These are phyloP conservation scores for Nyctereutes procyonoides DNA, from an alignment of 2,113 vertebrate genomes.

Conservation along the genomic window DNA sequence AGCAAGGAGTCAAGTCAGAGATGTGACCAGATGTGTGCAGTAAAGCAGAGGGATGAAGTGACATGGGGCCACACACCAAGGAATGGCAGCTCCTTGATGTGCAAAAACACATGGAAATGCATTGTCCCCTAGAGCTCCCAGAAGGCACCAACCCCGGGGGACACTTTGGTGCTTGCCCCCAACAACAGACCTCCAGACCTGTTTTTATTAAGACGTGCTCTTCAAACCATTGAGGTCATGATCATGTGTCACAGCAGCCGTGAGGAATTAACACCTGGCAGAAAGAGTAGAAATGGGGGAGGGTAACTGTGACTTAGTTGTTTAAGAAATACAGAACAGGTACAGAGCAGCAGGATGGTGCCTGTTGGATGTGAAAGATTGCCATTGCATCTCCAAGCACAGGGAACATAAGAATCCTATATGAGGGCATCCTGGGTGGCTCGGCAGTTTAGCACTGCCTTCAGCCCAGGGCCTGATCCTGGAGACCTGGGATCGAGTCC, in stretches of 20 bases:
- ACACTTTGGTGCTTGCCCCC: rapidly evolving
- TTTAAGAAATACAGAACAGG: neutral
- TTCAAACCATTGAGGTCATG: neutral
- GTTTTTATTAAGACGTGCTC: rapidly evolving
- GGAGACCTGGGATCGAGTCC: too few relatives aligned
- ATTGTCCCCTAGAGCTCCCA: too few relatives aligned
- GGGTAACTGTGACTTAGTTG: rapidly evolving
- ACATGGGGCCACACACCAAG: rapidly evolving
- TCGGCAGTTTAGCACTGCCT: too few relatives aligned
- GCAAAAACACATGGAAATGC: rapidly evolving
- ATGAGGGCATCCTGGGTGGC: too few relatives aligned
- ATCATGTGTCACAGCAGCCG: rapidly evolving
- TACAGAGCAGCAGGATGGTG: rapidly evolving
- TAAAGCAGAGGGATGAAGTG: rapidly evolving
- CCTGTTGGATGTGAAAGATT: neutral
- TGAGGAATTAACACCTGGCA: rapidly evolving
- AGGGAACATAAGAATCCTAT: rapidly evolving
- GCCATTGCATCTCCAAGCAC: rapidly evolving
- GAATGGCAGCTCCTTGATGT: rapidly evolving
- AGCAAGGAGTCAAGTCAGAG: neutral
- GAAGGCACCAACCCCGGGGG: too few relatives aligned
- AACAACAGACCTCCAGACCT: neutral
- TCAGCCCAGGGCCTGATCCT: too few relatives aligned
- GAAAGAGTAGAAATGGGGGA: neutral
- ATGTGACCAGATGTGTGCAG: neutral